These are phyloP conservation scores for Xestoiulus laeticollis DNA, from an alignment of 2,888 invertebrate genomes.

Conservation along the genomic window DNA sequence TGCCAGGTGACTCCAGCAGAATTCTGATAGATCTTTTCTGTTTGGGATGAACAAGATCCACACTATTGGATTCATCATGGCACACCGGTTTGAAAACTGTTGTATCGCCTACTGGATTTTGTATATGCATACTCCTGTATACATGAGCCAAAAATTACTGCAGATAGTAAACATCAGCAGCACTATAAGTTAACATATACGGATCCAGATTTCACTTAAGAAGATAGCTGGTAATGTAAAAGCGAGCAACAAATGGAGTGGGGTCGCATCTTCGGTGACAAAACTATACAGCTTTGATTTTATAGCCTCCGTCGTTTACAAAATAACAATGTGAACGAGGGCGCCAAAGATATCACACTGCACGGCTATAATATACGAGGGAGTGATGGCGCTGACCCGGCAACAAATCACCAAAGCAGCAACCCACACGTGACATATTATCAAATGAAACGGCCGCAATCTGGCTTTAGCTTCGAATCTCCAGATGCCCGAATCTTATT, in stretches of 20 bases:
- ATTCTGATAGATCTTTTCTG: too few relatives aligned
- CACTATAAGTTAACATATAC: not conserved
- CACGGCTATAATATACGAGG: not conserved
- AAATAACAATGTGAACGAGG: not conserved
- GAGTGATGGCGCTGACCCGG: not conserved
- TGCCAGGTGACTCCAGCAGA: too few relatives aligned
- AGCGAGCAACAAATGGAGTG: not conserved
- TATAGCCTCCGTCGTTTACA: not conserved
- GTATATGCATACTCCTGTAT: too few relatives aligned
- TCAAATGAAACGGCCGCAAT: conserved; percentile 4
- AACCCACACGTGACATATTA: conserved; percentile 3
- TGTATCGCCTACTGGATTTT: too few relatives aligned
- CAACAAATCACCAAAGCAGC: not conserved
- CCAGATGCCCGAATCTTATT: not conserved
- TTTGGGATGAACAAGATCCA: too few relatives aligned
- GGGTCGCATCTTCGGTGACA: not conserved
- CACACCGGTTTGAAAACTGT: too few relatives aligned
- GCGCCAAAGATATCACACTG: not conserved
- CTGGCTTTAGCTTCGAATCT: not conserved
- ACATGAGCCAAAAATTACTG: too few relatives aligned
- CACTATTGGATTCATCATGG: too few relatives aligned
- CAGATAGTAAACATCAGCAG: not conserved
- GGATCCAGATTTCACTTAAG: not conserved
- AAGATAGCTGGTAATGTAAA: not conserved
- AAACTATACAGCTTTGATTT: not conserved